Base-by-base conservation (phyloP, 2,797 vertebrate genomes). In the Eutrigla gurnardus region DNA sequence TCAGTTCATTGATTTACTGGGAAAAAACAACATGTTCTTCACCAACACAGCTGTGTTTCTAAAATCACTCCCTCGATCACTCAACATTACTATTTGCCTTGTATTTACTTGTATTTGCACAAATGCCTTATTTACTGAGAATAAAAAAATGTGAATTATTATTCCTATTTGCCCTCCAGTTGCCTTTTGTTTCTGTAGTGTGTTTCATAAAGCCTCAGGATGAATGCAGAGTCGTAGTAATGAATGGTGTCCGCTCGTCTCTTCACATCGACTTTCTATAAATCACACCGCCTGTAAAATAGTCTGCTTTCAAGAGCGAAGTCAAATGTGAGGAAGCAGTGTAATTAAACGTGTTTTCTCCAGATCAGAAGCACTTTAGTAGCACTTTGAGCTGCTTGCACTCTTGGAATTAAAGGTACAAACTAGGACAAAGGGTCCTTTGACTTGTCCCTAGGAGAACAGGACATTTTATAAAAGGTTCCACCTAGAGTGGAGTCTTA, bases 11-110 rank as follows among this genome's bases (percentile, higher is more conserved):
- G 15, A 69, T 37, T 47, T 40, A 67, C 8, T 52, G n/a, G 0
- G 12, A 33, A 25, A 37, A 60, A 75, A 75, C 37, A 35, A 52
- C 13, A 35, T 9, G 6, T 18, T 69, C 70, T 11, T 40, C 17
- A 54, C 15, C 9, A 42, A n/a, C 25, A 32, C 17, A 61, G 39
- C 50, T n/a, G 8, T 11, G 12, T 61, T 11, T 25, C 25, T 1
- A 1, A 45, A 49, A 53, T 40, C 5, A 32, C 3, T 47, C 11
- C 15, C 9, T 17, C 33, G 11, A 39, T 14, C 25, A 57, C 60
- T 54, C 12, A 17, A 11, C 53, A 42, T n/a, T 0, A 42, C 6
- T 11, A n/a, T 70, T 33, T 60, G 3, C 10, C 6, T 77, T 25
- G 14, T n/a, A n/a, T 40, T 71, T 35, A 15, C 7, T 47, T 55